Evolutionary conservation across 2,888 invertebrate species (phyloP).

Genomic region (Nemurella pictetii): DNA sequence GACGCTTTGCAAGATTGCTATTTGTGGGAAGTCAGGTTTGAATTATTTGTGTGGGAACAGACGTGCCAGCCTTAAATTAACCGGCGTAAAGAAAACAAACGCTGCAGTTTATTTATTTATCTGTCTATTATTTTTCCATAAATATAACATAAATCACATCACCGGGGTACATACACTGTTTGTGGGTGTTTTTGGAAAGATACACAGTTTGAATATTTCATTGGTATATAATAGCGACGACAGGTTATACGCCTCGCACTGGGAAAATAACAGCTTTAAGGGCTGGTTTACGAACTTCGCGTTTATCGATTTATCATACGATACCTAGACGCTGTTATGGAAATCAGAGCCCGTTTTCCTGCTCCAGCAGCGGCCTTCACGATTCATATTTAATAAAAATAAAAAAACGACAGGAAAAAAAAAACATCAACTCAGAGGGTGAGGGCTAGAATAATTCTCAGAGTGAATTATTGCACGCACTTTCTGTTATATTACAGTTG

Average conservation of each 20-base stretch:
- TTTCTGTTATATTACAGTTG: not conserved
- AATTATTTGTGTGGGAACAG: not conserved
- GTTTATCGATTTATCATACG: not conserved
- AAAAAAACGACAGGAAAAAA: too few relatives aligned
- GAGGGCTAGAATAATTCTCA: not conserved
- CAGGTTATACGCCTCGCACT: not conserved
- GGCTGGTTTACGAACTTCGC: not conserved
- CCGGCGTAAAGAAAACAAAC: not conserved
- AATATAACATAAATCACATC: not conserved
- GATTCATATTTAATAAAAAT: too few relatives aligned
- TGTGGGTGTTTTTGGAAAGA: not conserved
- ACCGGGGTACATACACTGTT: not conserved
- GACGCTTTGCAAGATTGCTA: not conserved
- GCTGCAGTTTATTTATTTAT: not conserved
- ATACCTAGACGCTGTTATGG: too few relatives aligned
- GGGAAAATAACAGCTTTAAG: not conserved
- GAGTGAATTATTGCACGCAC: not conserved
- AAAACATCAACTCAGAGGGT: too few relatives aligned
- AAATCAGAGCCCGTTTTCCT: too few relatives aligned
- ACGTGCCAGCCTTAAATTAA: not conserved
- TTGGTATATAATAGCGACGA: not conserved
- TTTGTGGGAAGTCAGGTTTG: not conserved
- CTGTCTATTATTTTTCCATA: not conserved
- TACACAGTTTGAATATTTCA: not conserved
- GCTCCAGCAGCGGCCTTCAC: too few relatives aligned